Conservation (phyloP, 2,888 invertebrate species). For the Dryadula phaetusa region DNA sequence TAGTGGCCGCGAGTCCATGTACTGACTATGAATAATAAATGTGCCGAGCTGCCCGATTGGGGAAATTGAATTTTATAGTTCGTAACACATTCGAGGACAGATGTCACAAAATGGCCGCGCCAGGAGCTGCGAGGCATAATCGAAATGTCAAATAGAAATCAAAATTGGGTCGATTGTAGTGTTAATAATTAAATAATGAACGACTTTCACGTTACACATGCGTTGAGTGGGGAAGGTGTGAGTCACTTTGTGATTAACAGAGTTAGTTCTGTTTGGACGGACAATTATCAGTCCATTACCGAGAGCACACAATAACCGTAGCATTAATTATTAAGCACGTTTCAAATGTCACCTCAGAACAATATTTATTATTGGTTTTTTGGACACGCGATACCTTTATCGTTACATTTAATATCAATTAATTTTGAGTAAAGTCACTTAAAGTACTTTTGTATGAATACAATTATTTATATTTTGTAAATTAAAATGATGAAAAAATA, state of each 20-base stretch:
- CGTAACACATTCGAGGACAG: conserved; percentile 82
- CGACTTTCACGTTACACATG: conserved; percentile 44
- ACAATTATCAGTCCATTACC: conserved; percentile 82
- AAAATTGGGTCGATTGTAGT: conserved; percentile 84
- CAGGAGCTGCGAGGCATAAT: conserved; percentile 74
- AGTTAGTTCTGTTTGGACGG: conserved; percentile 81
- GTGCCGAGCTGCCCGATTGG: conserved; percentile 81
- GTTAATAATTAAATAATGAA: conserved; percentile 83
- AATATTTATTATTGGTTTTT: conserved; percentile 52
- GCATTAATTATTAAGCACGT: conserved; percentile 74
- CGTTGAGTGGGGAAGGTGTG: conserved; percentile 66
- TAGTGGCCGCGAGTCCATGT: conserved; percentile 80
- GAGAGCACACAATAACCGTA: conserved; percentile 69
- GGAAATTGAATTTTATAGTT: conserved; percentile 85
- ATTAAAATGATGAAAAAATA: background rate
- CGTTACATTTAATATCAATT: conserved; percentile 49
- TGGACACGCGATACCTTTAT: conserved; percentile 48
- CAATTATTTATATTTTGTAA: background rate
- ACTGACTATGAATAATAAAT: conserved; percentile 84
- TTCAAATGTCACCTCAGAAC: conserved; percentile 62
- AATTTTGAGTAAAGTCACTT: conserved; percentile 41
- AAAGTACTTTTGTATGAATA: background rate
- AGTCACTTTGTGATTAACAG: conserved; percentile 78
- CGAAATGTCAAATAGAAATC: conserved; percentile 84
- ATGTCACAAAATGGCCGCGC: conserved; percentile 82